phyloP scores from a whole-genome alignment of 2,797 vertebrate genomes.

The Notamacropus eugenii region DNA sequence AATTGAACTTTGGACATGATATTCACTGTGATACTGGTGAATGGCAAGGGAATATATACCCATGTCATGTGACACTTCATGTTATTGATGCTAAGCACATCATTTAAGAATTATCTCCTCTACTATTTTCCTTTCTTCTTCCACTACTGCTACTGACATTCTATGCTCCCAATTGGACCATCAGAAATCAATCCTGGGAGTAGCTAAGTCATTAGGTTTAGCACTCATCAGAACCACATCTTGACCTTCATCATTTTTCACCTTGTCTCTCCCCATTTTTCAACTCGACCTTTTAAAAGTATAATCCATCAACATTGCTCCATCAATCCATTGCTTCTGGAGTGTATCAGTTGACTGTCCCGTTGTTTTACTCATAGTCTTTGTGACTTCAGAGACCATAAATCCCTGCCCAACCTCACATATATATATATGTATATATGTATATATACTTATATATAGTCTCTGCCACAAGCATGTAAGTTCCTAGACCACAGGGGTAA shows the following conservation, averaged over 20 bases:
- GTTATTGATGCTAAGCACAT: neutral
- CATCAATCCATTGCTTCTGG: neutral
- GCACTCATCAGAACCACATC: neutral
- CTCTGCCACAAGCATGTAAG: neutral
- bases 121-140: neutral
- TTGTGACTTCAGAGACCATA: neutral
- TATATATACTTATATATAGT: neutral
- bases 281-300: neutral
- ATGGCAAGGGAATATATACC: neutral
- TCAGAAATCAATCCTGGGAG: neutral
- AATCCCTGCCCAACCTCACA: neutral
- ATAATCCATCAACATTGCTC: neutral
- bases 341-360: neutral
- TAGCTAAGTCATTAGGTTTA: neutral
- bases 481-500: neutral
- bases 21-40: neutral
- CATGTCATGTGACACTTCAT: neutral
- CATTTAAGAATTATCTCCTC: neutral
- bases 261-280: neutral
- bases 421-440: neutral
- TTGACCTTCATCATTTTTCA: neutral
- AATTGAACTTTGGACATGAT: neutral
- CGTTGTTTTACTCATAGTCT: neutral
- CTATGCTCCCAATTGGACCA: neutral
- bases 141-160: neutral